phyloP scores from a whole-genome alignment of 2,888 invertebrate species.

The Tachystola acroxantha region DNA sequence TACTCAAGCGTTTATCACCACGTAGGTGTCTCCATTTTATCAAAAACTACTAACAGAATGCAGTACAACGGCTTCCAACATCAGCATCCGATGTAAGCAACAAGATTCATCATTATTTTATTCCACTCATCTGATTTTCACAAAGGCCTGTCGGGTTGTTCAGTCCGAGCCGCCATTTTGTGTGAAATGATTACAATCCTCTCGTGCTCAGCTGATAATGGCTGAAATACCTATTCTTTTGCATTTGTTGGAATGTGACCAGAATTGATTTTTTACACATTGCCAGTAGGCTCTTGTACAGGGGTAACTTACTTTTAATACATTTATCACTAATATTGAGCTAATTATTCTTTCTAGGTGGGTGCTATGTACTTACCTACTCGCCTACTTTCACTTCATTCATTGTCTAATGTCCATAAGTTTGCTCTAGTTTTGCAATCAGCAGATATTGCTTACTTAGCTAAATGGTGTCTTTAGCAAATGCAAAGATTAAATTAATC shows the following conservation, averaged over 20 bases:
- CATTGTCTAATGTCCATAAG: background rate
- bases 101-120: slow-evolving; percentile 4
- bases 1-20: slow-evolving; percentile 56
- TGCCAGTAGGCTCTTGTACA: too few relatives aligned
- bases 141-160: slow-evolving; percentile 17
- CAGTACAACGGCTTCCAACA: slow-evolving; percentile 75
- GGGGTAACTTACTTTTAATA: too few relatives aligned
- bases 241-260: background rate
- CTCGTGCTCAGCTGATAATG: slow-evolving; percentile 56
- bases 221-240: slow-evolving; percentile 27
- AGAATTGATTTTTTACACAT: too few relatives aligned
- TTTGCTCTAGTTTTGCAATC: too few relatives aligned
- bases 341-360: too few relatives aligned
- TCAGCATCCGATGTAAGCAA: slow-evolving; percentile 72
- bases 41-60: slow-evolving; percentile 51
- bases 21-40: slow-evolving; percentile 37
- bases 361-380: too few relatives aligned
- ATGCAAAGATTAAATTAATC: too few relatives aligned
- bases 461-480: too few relatives aligned
- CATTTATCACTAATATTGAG: too few relatives aligned
- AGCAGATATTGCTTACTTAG: too few relatives aligned
- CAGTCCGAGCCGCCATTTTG: slow-evolving; percentile 77
- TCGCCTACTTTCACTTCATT: background rate
- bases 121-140: slow-evolving; percentile 2
- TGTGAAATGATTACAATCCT: slow-evolving; percentile 56